phyloP scores from a whole-genome alignment of 2,797 vertebrate genomes.

The Psittacula echo region DNA sequence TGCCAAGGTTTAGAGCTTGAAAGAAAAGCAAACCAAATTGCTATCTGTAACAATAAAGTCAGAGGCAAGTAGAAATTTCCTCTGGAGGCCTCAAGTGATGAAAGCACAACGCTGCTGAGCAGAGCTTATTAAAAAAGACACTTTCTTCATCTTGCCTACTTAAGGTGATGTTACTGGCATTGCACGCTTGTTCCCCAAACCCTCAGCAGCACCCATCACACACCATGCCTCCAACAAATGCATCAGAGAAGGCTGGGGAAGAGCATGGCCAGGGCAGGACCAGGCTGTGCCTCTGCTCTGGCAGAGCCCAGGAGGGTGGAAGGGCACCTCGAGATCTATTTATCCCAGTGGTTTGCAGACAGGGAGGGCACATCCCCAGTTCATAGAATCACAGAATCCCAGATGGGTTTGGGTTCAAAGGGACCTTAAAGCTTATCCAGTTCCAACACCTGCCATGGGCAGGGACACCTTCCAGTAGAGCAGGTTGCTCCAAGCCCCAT shows the following conservation, averaged over 20 bases:
- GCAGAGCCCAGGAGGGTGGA: neutral
- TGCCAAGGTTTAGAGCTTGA: neutral
- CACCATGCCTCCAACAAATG: neutral
- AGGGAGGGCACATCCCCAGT: rapidly evolving
- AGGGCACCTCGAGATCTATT: rapidly evolving
- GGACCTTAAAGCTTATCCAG: neutral
- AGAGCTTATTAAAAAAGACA: neutral
- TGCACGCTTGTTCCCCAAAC: neutral
- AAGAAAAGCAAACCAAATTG: neutral
- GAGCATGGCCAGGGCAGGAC: neutral
- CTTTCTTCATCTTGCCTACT: neutral
- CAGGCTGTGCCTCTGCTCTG: neutral
- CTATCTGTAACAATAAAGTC: neutral
- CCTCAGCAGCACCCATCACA: rapidly evolving
- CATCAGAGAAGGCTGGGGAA: neutral
- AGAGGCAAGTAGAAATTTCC: conserved; percentile 1
- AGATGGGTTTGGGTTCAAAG: neutral
- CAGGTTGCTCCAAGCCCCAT: too few relatives aligned
- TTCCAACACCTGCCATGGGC: too few relatives aligned
- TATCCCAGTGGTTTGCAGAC: rapidly evolving
- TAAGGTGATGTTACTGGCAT: neutral
- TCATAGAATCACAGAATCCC: neutral
- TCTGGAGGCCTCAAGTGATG: conserved; percentile 9
- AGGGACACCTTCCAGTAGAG: too few relatives aligned
- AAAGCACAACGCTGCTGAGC: neutral